Evolutionary conservation across 2,888 invertebrate genomes (phyloP).

Genomic region (Agrenia bidenticulata): DNA sequence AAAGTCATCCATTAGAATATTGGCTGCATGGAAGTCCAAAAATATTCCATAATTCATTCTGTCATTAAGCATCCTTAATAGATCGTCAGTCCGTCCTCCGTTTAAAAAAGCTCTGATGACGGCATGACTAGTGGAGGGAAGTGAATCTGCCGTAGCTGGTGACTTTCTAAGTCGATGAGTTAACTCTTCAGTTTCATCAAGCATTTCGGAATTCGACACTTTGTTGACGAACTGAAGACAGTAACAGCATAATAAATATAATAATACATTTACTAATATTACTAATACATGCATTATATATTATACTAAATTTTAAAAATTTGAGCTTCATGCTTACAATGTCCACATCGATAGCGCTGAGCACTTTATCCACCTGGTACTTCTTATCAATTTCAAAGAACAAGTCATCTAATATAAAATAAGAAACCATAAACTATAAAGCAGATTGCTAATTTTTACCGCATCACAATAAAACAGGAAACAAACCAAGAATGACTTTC

Average conservation of each 20-base stretch:
- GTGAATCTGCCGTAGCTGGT: constrained; percentile 67
- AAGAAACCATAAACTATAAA: background rate
- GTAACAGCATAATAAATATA: no score
- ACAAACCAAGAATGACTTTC: constrained; percentile 61
- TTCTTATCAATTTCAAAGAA: constrained; percentile 70
- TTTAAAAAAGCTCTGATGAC: constrained; percentile 63
- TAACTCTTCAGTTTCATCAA: constrained; percentile 73
- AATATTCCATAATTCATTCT: constrained; percentile 86
- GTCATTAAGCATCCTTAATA: constrained; percentile 74
- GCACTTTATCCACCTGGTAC: constrained; percentile 64
- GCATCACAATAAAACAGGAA: background rate
- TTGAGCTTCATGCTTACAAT: constrained; percentile 57
- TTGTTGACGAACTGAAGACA: constrained; percentile 69
- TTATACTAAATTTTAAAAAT: background rate
- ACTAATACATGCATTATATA: background rate
- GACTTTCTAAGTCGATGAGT: constrained; percentile 71
- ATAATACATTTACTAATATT: no score
- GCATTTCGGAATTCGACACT: constrained; percentile 61
- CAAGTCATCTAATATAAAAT: constrained; percentile 62
- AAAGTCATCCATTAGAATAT: constrained; percentile 77
- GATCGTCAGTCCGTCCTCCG: constrained; percentile 63
- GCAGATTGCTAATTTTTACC: no score
- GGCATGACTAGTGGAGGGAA: constrained; percentile 82
- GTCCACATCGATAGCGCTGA: constrained; percentile 79
- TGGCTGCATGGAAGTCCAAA: constrained; percentile 76